phyloP scores from a whole-genome alignment of 2,113 vertebrate genomes.

The Macrotus californicus region DNA sequence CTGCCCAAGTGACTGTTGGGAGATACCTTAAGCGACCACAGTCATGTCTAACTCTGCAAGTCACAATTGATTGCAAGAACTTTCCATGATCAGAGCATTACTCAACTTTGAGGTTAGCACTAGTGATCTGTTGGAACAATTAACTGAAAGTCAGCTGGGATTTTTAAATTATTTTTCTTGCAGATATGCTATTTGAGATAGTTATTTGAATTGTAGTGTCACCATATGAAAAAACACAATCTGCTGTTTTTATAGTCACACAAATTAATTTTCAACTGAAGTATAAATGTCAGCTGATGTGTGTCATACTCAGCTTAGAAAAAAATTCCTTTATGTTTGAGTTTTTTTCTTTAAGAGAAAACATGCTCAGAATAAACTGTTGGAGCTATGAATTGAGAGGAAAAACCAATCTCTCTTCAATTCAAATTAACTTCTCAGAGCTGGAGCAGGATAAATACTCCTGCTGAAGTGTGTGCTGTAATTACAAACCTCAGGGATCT shows the following conservation, averaged over 20 bases:
- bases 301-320: slow-evolving; percentile 42
- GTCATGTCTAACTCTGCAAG: background rate
- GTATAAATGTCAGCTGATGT: slow-evolving; percentile 65
- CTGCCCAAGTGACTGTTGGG: background rate
- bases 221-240: slow-evolving; percentile 58
- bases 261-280: slow-evolving; percentile 68
- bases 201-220: slow-evolving; percentile 51
- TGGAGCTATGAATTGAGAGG: slow-evolving; percentile 34
- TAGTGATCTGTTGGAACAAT: slow-evolving; percentile 67
- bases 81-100: background rate
- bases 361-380: slow-evolving; percentile 46
- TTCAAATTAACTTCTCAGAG: slow-evolving; percentile 70
- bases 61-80: background rate
- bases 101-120: slow-evolving; percentile 34
- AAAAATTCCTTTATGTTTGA: slow-evolving; percentile 46
- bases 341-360: slow-evolving; percentile 21
- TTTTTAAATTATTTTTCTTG: slow-evolving; percentile 67
- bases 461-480: slow-evolving; percentile 70
- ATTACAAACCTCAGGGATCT: slow-evolving; percentile 72
- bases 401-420: slow-evolving; percentile 40
- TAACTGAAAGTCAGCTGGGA: slow-evolving; percentile 66
- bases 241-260: slow-evolving; percentile 34
- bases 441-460: slow-evolving; percentile 41
- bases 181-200: slow-evolving; percentile 57
- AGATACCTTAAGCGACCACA: background rate